Evolutionary conservation across 2,888 invertebrate species (phyloP).

Genomic region (Agonopterix arenella): DNA sequence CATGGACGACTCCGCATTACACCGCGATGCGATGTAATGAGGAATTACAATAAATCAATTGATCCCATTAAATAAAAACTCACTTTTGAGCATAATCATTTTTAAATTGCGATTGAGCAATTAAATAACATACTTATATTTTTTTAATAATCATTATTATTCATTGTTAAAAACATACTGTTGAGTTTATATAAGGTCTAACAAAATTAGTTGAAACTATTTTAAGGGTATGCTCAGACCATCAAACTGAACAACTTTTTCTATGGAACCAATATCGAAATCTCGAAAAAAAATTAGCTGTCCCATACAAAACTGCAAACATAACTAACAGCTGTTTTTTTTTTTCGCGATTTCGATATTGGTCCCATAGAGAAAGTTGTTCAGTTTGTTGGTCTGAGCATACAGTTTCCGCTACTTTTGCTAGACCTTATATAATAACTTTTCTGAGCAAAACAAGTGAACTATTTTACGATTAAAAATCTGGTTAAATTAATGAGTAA

Average conservation of each 20-base stretch:
- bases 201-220: too few species aligned
- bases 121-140: slow-evolving; percentile 31
- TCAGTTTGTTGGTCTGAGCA: too few species aligned
- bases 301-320: too few species aligned
- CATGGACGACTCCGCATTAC: slow-evolving; percentile 55
- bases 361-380: too few species aligned
- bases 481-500: not conserved
- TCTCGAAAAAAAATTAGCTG: too few species aligned
- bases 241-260: too few species aligned
- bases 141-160: slow-evolving; percentile 28
- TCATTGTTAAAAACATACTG: slow-evolving; percentile 38
- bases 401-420: too few species aligned
- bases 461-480: slow-evolving; percentile 10
- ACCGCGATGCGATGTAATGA: slow-evolving; percentile 30
- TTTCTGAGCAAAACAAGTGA: slow-evolving; percentile 46
- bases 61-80: slow-evolving; percentile 56
- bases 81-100: slow-evolving; percentile 68
- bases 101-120: slow-evolving; percentile 65
- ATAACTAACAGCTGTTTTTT: too few species aligned
- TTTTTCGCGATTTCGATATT: too few species aligned
- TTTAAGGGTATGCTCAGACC: too few species aligned
- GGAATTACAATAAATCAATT: slow-evolving; percentile 39
- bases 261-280: too few species aligned
- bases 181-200: slow-evolving; percentile 44
- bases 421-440: too few species aligned